These are phyloP conservation scores for Bungarus multicinctus DNA, from an alignment of 2,113 vertebrate genomes.

Conservation along the genomic window DNA sequence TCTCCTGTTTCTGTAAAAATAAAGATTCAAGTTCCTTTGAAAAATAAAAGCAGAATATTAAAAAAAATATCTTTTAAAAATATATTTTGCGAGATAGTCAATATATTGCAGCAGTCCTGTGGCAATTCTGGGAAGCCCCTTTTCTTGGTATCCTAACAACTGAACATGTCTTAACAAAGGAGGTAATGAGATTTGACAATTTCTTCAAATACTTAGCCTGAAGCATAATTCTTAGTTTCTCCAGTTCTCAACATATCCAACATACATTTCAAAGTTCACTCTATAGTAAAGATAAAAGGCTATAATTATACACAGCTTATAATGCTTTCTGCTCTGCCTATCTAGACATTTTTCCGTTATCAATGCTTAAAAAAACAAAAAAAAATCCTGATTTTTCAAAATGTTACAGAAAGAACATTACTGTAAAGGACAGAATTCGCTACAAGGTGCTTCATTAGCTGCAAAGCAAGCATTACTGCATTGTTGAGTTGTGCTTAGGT, in stretches of 20 bases:
- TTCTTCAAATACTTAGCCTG: neutral
- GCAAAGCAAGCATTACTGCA: slow-evolving; percentile 56
- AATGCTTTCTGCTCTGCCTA: neutral
- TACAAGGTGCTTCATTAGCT: slow-evolving; percentile 63
- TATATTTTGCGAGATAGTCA: neutral
- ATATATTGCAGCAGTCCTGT: neutral
- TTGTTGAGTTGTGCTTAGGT: slow-evolving; percentile 58
- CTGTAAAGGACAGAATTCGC: slow-evolving; percentile 45
- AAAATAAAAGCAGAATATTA: neutral
- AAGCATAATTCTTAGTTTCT: neutral
- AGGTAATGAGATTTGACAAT: neutral
- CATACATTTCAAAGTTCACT: slow-evolving; percentile 9
- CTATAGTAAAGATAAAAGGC: neutral
- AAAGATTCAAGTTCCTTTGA: neutral
- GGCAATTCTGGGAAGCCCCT: neutral
- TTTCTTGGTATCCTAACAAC: neutral
- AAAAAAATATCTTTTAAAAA: neutral
- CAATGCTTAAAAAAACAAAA: slow-evolving; percentile 2
- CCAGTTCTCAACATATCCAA: neutral
- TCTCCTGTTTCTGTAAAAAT: neutral
- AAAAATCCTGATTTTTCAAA: slow-evolving; percentile 14
- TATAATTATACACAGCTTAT: slow-evolving; percentile 22
- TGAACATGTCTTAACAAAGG: neutral
- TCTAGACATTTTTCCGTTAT: neutral
- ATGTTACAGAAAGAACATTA: slow-evolving; percentile 30